phyloP scores from a whole-genome alignment of 2,797 vertebrate genomes.

The Gymnoscopelus braueri region DNA sequence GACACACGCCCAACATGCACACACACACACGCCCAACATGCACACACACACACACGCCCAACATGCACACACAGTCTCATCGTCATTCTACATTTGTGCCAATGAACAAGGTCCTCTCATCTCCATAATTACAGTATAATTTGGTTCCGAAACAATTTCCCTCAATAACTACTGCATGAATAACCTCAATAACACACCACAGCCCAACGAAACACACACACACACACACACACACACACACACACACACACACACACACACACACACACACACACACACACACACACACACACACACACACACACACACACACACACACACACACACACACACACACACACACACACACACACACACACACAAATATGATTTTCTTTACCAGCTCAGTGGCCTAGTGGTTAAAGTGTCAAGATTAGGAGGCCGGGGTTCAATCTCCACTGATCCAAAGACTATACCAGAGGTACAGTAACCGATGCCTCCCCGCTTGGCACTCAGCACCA shows the following conservation, averaged over 20 bases:
- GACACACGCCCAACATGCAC: constrained; percentile 27
- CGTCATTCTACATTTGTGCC: constrained; percentile 73
- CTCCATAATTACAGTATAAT: constrained; percentile 86
- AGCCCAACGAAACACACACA: constrained; percentile 61
- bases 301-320: constrained; percentile 2
- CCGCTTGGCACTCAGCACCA: too few species aligned
- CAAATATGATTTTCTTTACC: too few species aligned
- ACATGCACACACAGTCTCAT: constrained; percentile 51
- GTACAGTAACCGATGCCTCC: too few species aligned
- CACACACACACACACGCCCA: constrained; percentile 24
- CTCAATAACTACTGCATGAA: constrained; percentile 76
- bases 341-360: too few species aligned
- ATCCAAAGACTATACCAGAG: too few species aligned
- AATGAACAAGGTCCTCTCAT: constrained; percentile 80
- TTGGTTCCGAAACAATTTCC: constrained; percentile 83
- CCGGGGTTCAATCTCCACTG: too few species aligned
- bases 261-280: constrained; percentile 1
- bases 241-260: neutral
- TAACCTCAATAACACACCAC: constrained; percentile 70
- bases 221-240: constrained; percentile 29
- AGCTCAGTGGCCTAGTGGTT: too few species aligned
- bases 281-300: constrained; percentile 11
- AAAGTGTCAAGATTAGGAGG: too few species aligned
- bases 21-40: constrained; percentile 25
- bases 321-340: neutral